Evolutionary conservation across 2,888 invertebrate genomes (phyloP).

Genomic region (Cryptocephalus primarius): DNA sequence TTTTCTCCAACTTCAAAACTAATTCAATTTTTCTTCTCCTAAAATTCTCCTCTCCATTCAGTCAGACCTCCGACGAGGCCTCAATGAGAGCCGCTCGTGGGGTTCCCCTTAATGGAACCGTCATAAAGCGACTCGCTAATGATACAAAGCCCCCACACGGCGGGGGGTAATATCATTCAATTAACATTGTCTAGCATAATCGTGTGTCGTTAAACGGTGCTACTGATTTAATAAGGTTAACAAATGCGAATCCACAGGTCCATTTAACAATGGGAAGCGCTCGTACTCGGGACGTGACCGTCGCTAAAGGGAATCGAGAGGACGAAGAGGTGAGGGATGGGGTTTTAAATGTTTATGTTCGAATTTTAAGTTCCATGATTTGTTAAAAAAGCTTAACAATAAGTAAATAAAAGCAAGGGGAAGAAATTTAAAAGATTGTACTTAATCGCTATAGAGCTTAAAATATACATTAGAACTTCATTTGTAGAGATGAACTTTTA

Average conservation of each 20-base stretch:
- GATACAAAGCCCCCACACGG: slow-evolving; percentile 19
- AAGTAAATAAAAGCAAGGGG: no score
- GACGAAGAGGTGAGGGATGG: no score
- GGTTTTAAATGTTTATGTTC: no score
- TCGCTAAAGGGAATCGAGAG: background rate
- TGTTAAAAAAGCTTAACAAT: no score
- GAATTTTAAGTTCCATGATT: no score
- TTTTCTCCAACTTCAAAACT: background rate
- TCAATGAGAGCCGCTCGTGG: background rate
- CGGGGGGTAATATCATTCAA: slow-evolving; percentile 27
- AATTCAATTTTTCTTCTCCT: background rate
- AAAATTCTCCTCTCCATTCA: background rate
- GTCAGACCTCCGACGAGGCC: background rate
- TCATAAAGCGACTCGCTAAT: slow-evolving; percentile 24
- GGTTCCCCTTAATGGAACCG: slow-evolving; percentile 17
- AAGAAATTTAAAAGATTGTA: no score
- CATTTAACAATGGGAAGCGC: slow-evolving; percentile 6
- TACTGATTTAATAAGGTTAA: slow-evolving; percentile 21
- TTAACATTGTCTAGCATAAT: slow-evolving; percentile 26
- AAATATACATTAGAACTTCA: no score
- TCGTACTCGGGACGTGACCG: slow-evolving; percentile 2
- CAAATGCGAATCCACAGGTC: slow-evolving; percentile 25
- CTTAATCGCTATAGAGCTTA: no score
- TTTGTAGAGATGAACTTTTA: no score
- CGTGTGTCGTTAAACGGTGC: slow-evolving; percentile 20